Evolutionary conservation across 2,113 vertebrate genomes (phyloP).

Genomic region (Calonectris borealis): DNA sequence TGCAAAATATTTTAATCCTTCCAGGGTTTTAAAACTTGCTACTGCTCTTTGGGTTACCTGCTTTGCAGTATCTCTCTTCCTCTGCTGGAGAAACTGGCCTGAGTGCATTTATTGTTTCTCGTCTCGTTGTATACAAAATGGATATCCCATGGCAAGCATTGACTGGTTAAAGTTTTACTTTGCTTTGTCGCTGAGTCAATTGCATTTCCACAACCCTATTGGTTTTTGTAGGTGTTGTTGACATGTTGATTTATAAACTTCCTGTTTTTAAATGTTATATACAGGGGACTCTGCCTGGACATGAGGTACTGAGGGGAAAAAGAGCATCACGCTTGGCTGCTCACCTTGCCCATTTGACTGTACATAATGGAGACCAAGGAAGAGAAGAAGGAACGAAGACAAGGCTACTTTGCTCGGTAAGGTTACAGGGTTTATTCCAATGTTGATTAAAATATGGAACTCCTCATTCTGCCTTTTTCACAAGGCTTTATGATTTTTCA

Average conservation of each 20-base stretch:
- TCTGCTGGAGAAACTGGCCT: background rate
- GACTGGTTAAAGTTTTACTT: slow-evolving; percentile 63
- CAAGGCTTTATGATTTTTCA: background rate
- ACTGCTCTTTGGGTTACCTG: background rate
- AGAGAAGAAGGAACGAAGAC: slow-evolving; percentile 81
- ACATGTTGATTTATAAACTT: slow-evolving; percentile 8
- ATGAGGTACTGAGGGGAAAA: slow-evolving; percentile 63
- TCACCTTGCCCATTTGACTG: slow-evolving; percentile 11
- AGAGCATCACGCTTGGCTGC: slow-evolving; percentile 18
- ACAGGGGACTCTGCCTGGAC: slow-evolving; percentile 47
- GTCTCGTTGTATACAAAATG: background rate
- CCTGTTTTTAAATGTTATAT: background rate
- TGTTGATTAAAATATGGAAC: background rate
- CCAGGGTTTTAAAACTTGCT: background rate
- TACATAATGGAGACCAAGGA: slow-evolving; percentile 79
- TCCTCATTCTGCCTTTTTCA: background rate
- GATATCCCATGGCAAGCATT: background rate
- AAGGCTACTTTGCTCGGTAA: slow-evolving; percentile 83
- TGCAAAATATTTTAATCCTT: background rate
- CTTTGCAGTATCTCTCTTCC: background rate
- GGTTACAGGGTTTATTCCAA: background rate
- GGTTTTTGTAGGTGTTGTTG: background rate
- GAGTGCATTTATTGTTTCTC: background rate
- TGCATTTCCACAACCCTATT: background rate
- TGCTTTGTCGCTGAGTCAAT: background rate